phyloP scores from a whole-genome alignment of 2,888 invertebrate genomes.

The Bellardia bayeri region DNA sequence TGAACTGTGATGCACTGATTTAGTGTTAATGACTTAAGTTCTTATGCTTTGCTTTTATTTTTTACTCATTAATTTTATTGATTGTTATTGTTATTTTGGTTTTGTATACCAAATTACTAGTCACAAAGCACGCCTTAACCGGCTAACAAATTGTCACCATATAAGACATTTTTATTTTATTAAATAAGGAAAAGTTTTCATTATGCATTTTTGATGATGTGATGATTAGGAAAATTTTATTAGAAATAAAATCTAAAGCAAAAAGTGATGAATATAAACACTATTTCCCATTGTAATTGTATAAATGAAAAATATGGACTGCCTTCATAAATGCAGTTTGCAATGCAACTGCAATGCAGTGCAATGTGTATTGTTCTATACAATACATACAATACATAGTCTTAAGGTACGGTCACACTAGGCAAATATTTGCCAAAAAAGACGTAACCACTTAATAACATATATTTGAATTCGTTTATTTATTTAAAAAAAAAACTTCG shows the following conservation, averaged over 20 bases:
- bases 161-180: constrained; percentile 46
- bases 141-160: constrained; percentile 7
- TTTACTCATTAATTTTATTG: not conserved
- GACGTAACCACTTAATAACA: too few relatives aligned
- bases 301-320: too few relatives aligned
- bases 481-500: too few relatives aligned
- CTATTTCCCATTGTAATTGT: not conserved
- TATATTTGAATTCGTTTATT: too few relatives aligned
- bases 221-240: constrained; percentile 52
- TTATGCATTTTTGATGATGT: constrained; percentile 40
- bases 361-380: too few relatives aligned
- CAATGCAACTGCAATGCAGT: too few relatives aligned
- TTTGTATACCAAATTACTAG: not conserved
- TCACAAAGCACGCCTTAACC: constrained; percentile 28
- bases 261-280: constrained; percentile 5
- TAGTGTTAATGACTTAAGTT: not conserved
- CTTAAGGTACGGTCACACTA: too few relatives aligned
- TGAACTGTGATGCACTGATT: not conserved
- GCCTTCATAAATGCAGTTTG: too few relatives aligned
- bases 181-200: constrained; percentile 40
- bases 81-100: not conserved
- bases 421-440: too few relatives aligned
- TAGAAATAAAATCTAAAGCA: constrained; percentile 39
- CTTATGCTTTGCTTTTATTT: constrained; percentile 9
- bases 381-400: too few relatives aligned